Base-by-base conservation (phyloP, 2,797 vertebrate genomes). In the Pyrocephalus nanus region DNA sequence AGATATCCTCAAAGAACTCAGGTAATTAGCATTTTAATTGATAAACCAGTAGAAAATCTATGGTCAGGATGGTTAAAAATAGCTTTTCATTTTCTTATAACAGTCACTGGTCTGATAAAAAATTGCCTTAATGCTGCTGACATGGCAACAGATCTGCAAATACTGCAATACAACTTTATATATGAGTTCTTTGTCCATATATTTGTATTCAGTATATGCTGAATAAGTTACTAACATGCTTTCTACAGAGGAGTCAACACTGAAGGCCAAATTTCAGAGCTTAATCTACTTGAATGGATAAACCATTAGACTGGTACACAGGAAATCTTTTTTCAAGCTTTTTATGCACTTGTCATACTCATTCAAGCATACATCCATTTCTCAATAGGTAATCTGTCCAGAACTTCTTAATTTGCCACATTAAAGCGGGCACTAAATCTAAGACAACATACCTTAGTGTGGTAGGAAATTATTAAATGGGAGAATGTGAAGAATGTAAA, bases 111-210 rank as follows among this genome's bases (percentile, higher is more conserved):
- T 32, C 80, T 53, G 50, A 88, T 95, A 64, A 42, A 48, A 85
- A 81, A 75, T 23, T 60, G 23, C 61, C 80, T 87, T 90, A 92
- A 70, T 67, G 13, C 18, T 82, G 45, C 25, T 94, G 75, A 75
- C 75, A 75, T 90, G 22, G 93, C 65, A 96, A 96, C 92, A 87
- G 81, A 93, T 50, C 43, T 45, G 27, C 72, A 86, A 92, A 50
- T 57, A 58, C 34, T 32, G 42, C 72, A 51, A 62, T 75, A 32
- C 27, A 64, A 47, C 36, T 86, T 90, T 36, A 69, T 54, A 79
- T 77, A 40, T 53, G 20, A 90, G 6, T 19, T 84, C 38, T 65
- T 91, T 67, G 21, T 88, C 17, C 19, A 18, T 60, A 54, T 15
- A 25, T 67, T 91, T 72, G 48, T 82, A 15, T 42, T 42, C 15